phyloP scores from a whole-genome alignment of 2,113 vertebrate species.

The Myanophis thanlyinensis region DNA sequence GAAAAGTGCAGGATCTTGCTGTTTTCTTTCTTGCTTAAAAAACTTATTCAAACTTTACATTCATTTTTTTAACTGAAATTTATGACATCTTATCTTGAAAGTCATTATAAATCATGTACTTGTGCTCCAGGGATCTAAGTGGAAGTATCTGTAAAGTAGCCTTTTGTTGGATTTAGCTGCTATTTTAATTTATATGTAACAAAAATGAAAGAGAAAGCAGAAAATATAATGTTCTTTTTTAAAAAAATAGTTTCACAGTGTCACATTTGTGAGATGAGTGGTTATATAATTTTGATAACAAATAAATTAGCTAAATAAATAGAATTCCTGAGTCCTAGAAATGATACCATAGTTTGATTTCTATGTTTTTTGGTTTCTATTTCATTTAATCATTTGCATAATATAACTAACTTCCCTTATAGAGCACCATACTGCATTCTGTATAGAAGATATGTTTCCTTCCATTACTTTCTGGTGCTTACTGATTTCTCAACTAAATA shows the following conservation, averaged over 20 bases:
- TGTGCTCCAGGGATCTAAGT: background rate
- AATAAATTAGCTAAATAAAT: background rate
- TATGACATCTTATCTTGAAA: background rate
- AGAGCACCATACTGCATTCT: background rate
- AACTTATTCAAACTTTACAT: background rate
- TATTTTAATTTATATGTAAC: background rate
- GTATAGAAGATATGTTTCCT: background rate
- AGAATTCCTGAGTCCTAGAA: background rate
- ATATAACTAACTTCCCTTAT: background rate
- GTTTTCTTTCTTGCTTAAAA: background rate
- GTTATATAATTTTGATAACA: background rate
- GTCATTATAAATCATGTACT: background rate
- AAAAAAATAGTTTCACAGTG: background rate
- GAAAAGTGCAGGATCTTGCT: background rate
- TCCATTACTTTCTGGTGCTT: background rate
- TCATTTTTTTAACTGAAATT: background rate
- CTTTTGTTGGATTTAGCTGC: background rate
- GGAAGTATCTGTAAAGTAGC: background rate
- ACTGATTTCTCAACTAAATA: slow-evolving; percentile 22
- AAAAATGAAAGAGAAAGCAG: background rate
- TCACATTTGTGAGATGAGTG: background rate
- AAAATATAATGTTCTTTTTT: background rate
- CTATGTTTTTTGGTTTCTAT: background rate
- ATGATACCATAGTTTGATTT: background rate
- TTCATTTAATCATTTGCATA: background rate